Conservation (phyloP, 35 echinoderm and acorn worm species). For the Diadema setosum region DNA sequence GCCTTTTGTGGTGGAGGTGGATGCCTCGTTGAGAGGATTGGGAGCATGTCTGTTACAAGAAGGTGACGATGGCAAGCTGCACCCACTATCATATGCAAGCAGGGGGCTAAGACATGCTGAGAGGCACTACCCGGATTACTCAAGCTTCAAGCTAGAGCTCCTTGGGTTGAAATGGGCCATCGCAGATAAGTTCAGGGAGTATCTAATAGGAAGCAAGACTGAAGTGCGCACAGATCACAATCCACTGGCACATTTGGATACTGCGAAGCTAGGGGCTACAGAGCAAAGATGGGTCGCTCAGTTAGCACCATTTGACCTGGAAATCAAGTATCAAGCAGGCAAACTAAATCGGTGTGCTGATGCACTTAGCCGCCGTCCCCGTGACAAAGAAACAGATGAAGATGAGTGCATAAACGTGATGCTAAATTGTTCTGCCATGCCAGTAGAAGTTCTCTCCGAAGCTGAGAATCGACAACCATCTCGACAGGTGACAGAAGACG, state of each 20-base stretch:
- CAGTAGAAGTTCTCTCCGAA: too few species aligned
- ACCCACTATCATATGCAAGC: not conserved
- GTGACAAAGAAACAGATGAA: too few species aligned
- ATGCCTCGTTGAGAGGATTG: not conserved
- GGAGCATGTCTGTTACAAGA: not conserved
- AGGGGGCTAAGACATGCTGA: not conserved
- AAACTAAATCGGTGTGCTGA: slow-evolving; percentile 42
- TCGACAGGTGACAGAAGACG: too few species aligned
- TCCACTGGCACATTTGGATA: slow-evolving; percentile 17
- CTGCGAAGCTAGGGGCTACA: slow-evolving; percentile 44
- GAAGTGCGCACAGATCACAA: slow-evolving; percentile 34
- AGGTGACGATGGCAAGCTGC: not conserved
- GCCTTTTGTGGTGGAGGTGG: not conserved
- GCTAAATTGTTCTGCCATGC: too few species aligned
- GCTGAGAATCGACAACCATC: too few species aligned
- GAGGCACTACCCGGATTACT: not conserved
- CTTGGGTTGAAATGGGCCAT: slow-evolving; percentile 45
- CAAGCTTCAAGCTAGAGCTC: slow-evolving; percentile 23
- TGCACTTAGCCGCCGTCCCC: slow-evolving; percentile 39
- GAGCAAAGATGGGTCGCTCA: slow-evolving; percentile 57
- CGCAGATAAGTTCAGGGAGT: slow-evolving; percentile 34
- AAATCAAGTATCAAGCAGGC: slow-evolving; percentile 25
- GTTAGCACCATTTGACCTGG: slow-evolving; percentile 22
- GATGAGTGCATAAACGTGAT: too few species aligned
- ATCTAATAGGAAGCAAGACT: slow-evolving; percentile 11